Percentiles rank a stretch among this genome's conserved stretches.
phyloP scores from a whole-genome alignment of 2,113 vertebrate genomes.

The Oxyruncus cristatus region DNA sequence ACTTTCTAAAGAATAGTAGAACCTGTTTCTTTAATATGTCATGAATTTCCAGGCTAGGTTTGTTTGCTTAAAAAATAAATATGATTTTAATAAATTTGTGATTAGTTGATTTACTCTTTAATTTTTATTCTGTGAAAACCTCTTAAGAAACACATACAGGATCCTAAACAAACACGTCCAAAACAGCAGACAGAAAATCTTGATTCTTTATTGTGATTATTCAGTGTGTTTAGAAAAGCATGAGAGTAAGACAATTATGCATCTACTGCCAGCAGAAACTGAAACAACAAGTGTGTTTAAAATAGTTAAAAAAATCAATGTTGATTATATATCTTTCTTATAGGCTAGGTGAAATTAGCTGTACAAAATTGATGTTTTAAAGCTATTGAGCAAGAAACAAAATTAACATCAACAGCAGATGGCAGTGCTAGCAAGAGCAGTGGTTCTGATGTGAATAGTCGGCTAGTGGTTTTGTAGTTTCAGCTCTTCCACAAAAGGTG shows the following conservation, averaged over 20 bases:
- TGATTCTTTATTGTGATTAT: neutral
- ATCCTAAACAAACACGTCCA: neutral
- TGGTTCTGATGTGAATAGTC: neutral
- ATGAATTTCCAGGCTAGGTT: neutral
- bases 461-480: neutral
- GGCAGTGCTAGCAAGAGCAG: constrained; percentile 58
- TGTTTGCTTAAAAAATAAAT: neutral
- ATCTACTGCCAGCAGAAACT: neutral
- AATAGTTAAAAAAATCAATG: neutral
- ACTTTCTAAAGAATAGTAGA: neutral
- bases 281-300: neutral
- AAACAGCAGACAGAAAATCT: neutral
- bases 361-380: neutral
- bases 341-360: neutral
- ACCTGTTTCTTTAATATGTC: neutral
- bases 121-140: neutral
- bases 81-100: neutral
- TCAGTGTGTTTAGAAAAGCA: neutral
- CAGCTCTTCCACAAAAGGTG: neutral
- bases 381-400: neutral
- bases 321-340: neutral
- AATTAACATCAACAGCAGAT: constrained; percentile 53
- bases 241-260: neutral
- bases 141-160: neutral
- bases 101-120: neutral